A percentile compares a stretch with the other conserved stretches of the same genome.
These are phyloP conservation scores for Theodoxus fluviatilis DNA, from an alignment of 2,888 invertebrate species.

Conservation along the genomic window DNA sequence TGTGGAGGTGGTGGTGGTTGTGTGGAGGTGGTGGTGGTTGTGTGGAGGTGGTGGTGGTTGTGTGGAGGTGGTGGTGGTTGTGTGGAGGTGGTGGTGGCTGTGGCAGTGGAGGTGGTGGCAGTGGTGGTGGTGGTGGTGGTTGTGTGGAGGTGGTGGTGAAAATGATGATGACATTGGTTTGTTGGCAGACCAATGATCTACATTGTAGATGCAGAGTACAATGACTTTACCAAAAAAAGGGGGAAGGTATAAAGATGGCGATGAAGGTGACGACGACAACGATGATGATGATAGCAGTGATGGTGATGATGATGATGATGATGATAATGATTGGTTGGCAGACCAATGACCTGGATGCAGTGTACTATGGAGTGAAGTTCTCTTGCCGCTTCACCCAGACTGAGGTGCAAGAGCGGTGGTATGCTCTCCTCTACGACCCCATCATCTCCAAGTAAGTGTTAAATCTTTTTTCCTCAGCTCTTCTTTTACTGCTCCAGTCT, in stretches of 20 bases:
- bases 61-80: too few species aligned
- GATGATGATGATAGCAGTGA: neutral
- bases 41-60: too few species aligned
- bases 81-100: too few species aligned
- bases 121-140: too few species aligned
- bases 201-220: too few species aligned
- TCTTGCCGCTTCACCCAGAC: conserved; percentile 92
- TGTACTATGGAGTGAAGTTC: conserved; percentile 92
- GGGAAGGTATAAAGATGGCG: neutral
- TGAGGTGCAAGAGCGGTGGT: conserved; percentile 96
- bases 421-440: conserved; percentile 92
- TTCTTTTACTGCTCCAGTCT: neutral
- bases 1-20: too few species aligned
- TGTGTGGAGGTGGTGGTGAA: too few species aligned
- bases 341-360: conserved; percentile 72
- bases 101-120: too few species aligned
- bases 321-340: conserved; percentile 54
- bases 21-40: too few species aligned
- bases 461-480: neutral
- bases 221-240: too few species aligned
- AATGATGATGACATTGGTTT: too few species aligned
- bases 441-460: conserved; percentile 75
- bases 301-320: neutral
- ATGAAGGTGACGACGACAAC: neutral
- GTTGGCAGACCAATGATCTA: too few species aligned